Evolutionary conservation across 2,797 vertebrate species (phyloP), one percentile per base, ranked within the genome.

Genomic region (Taeniopygia guttata): DNA sequence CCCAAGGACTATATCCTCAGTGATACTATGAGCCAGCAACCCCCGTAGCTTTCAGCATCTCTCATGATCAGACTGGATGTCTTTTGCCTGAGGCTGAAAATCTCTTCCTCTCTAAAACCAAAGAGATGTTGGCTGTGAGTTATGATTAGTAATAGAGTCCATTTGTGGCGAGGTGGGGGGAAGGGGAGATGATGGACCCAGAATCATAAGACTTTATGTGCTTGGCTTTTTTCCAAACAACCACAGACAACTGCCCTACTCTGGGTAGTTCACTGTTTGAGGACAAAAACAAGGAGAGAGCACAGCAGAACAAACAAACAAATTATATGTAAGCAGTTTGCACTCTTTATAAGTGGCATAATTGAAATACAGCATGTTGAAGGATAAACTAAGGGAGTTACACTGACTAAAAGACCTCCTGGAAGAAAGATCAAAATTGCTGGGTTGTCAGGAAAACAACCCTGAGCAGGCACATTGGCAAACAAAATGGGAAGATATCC

Each of bases 41-140:
- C 90, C 94, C 93, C 27, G 11, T 94, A 95, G 96, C 95, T 95
- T 95, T 96, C 96, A 95, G 95, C 89, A 90, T 96, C 94, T 96
- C 95, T 96, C 90, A 83, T 95, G 96, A 96, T 96, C 96, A 96
- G 94, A 96, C 95, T 96, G 89, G 90, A 96, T 95, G 92, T 95
- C 92, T 96, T 95, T 96, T 95, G 96, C 96, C 96, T 0, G 96
- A 96, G 96, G 96, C 96, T 95, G 95, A 95, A 96, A 95, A 96
- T 94, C 89, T 94, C 92, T 95, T 92, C 96, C 94, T 95, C 78
- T 95, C 95, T 95, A 95, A 92, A 96, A 95, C 95, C 93, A 96
- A 95, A 96, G 94, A 92, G 86, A 95, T 93, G 81, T 92, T 96
- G 93, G 90, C 93, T 96, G 94, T 94, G 95, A 96, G 95, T 96